Conservation (phyloP, 2,113 vertebrate species). For the Sceloporus tristichus region DNA sequence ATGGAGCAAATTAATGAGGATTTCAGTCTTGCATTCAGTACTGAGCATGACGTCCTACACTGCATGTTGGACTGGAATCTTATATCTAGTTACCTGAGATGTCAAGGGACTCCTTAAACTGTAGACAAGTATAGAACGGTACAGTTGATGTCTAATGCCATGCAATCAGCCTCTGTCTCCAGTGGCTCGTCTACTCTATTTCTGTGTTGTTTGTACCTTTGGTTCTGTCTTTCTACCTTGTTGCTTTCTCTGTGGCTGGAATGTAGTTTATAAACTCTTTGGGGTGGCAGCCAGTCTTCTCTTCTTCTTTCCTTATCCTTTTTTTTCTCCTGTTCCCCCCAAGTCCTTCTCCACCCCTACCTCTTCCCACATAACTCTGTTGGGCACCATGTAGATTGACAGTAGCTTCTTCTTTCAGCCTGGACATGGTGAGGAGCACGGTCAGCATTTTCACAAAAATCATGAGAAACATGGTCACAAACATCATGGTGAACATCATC, state of each 20-base stretch:
- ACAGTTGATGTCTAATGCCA: neutral
- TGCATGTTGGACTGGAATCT: neutral
- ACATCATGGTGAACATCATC: too few species aligned
- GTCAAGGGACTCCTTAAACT: neutral
- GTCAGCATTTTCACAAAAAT: neutral
- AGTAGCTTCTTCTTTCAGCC: neutral
- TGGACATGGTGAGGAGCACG: fast-evolving
- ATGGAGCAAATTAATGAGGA: neutral
- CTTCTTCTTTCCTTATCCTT: neutral
- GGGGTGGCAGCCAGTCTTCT: neutral
- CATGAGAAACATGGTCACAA: too few species aligned
- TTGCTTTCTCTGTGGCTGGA: too few species aligned
- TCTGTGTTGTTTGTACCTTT: neutral
- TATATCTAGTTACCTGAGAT: neutral
- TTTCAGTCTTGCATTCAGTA: neutral
- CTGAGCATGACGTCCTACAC: neutral
- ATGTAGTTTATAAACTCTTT: too few species aligned
- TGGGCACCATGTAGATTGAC: neutral
- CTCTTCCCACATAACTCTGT: neutral
- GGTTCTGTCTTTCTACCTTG: too few species aligned
- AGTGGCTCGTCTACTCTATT: neutral
- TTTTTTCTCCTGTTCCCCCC: neutral
- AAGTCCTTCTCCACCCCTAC: neutral
- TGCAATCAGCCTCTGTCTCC: too few species aligned
- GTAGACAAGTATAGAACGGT: neutral